Conservation (phyloP, 2,113 vertebrate genomes). For the Oryzias woworae region DNA sequence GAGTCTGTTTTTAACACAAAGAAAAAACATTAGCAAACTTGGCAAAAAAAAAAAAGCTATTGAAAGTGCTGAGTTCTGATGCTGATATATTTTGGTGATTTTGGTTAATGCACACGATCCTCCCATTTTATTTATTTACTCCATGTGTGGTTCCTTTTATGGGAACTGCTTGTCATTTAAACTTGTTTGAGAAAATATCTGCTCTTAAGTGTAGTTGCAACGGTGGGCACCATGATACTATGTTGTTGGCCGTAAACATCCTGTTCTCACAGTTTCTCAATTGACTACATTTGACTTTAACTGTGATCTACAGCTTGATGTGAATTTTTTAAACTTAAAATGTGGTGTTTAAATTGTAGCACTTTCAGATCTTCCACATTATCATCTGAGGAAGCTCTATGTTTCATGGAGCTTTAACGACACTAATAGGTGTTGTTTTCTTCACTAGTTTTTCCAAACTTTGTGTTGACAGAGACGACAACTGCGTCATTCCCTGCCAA, state of each 20-base stretch:
- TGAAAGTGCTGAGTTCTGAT: conserved; percentile 50
- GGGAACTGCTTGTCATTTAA: conserved; percentile 69
- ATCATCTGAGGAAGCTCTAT: conserved; percentile 34
- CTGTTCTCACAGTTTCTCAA: conserved; percentile 41
- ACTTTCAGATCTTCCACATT: conserved; percentile 12
- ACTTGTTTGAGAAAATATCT: conserved; percentile 73
- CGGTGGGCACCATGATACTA: conserved; percentile 58
- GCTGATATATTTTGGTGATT: conserved; percentile 29
- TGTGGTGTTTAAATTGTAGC: conserved; percentile 16
- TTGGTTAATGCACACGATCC: conserved; percentile 34
- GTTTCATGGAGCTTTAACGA: conserved; percentile 32
- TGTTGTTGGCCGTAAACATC: conserved; percentile 65
- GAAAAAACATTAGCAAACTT: conserved; percentile 64
- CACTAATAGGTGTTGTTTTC: conserved; percentile 41
- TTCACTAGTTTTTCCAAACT: conserved; percentile 39
- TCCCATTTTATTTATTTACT: conserved; percentile 53
- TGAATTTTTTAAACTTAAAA: conserved; percentile 11
- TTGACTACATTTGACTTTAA: conserved; percentile 22
- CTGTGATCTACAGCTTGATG: too few relatives aligned
- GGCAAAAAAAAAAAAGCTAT: conserved; percentile 58
- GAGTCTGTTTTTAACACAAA: conserved; percentile 66
- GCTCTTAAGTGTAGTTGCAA: conserved; percentile 73
- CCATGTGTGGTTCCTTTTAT: conserved; percentile 66
- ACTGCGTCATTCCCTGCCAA: conserved; percentile 61
- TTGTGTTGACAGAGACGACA: conserved; percentile 22